These are phyloP conservation scores for Eulemur mongoz DNA, from an alignment of 2,797 vertebrate species.

Conservation along the genomic window DNA sequence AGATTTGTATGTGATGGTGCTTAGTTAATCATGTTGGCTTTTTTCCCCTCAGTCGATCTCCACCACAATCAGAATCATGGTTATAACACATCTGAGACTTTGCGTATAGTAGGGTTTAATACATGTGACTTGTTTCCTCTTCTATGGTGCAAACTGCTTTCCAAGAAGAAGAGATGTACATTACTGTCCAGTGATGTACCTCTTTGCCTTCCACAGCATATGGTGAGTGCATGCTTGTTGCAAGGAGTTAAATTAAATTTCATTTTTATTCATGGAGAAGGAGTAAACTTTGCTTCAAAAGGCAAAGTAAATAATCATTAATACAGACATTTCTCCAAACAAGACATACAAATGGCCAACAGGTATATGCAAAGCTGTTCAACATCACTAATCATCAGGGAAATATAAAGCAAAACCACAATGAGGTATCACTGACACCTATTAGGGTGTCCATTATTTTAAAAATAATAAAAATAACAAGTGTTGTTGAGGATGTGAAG, in stretches of 20 bases:
- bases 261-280: neutral
- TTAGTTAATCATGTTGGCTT: neutral
- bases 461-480: neutral
- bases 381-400: neutral
- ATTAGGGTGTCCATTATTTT: neutral
- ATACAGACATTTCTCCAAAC: neutral
- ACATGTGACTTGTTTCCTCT: neutral
- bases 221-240: neutral
- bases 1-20: neutral
- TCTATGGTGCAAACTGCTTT: neutral
- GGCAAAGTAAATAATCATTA: constrained; percentile 25
- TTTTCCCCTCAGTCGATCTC: neutral
- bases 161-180: neutral
- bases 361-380: neutral
- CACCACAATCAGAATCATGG: neutral
- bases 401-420: constrained; percentile 26
- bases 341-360: neutral
- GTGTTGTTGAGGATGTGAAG: neutral
- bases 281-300: constrained; percentile 9
- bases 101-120: neutral
- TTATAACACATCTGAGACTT: neutral
- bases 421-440: neutral
- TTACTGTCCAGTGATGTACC: too few species aligned
- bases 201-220: neutral
- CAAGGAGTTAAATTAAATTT: neutral